phyloP scores from a whole-genome alignment of 2,888 invertebrate species.

The Noctuana brunneofusca region DNA sequence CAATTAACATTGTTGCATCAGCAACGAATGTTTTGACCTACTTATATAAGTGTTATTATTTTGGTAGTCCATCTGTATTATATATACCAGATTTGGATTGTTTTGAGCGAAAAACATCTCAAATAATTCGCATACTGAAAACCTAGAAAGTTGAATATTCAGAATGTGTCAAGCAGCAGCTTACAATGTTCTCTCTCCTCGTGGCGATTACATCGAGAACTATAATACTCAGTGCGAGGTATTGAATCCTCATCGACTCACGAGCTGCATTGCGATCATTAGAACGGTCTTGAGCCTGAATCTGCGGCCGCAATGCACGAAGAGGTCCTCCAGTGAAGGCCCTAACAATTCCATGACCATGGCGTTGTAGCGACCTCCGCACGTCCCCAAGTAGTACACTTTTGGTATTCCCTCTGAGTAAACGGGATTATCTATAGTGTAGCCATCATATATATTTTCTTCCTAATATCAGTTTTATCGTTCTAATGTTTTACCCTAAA shows the following conservation, averaged over 20 bases:
- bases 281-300: slow-evolving; percentile 99
- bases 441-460: not conserved
- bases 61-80: not conserved
- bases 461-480: too few species aligned
- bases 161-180: not conserved
- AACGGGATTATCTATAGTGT: slow-evolving; percentile 46
- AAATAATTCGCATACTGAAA: too few species aligned
- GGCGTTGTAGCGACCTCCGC: slow-evolving; percentile 99
- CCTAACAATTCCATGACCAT: slow-evolving; percentile 99
- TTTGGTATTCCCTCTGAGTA: slow-evolving; percentile 97
- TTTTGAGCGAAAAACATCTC: too few species aligned
- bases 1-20: slow-evolving; percentile 7
- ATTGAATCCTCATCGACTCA: slow-evolving; percentile 79
- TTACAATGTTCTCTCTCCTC: not conserved
- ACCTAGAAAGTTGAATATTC: too few species aligned
- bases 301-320: slow-evolving; percentile 99
- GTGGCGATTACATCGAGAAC: slow-evolving; percentile 1
- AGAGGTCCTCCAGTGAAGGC: slow-evolving; percentile 99
- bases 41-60: not conserved
- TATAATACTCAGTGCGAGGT: slow-evolving; percentile 12
- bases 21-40: not conserved
- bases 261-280: slow-evolving; percentile 98
- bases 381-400: slow-evolving; percentile 99
- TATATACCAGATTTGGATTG: too few species aligned
- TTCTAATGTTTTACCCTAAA: too few species aligned